Evolutionary conservation across 2,888 invertebrate species (phyloP), one percentile per base, ranked within the genome.

Genomic region (Neoitamus cyanurus): DNA sequence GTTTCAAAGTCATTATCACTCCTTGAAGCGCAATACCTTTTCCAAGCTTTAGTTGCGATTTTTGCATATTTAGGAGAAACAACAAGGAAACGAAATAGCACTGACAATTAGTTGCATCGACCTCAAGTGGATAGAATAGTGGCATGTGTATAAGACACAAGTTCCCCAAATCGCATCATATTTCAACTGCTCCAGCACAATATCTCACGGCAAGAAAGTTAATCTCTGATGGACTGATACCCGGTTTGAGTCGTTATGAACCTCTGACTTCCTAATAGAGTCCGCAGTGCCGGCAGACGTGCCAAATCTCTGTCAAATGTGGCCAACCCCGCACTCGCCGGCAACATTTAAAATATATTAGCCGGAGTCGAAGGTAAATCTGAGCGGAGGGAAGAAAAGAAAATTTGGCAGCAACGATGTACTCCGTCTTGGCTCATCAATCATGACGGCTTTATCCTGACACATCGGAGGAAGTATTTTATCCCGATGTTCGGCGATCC

Each of bases 401-500:
- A 80, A 25, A 4, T 69, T 82, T 82, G 69, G 37, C 30, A 25
- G 34, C 13, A 82, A 20, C 37, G 69, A 42, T 31, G n/a, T 36
- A 82, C 37, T 80, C 31, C 31, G 58, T 80, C 77, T 31, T 68
- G 82, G 11, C 42, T 84, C 85, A 85, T 85, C 84, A 85, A 85
- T 85, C 85, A 85, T 82, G 68, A 34, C 37, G 84, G 82, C 85
- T 84, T 84, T 72, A 84, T 78, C 68, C 37, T 85, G 85, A 85
- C 82, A 84, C 73, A 69, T 73, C 73, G 36, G 20, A 42, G 48
- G 28, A 37, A 69, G 34, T 42, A 84, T 69, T 75, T 58, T 73
- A 30, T 72, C 36, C 42, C 9, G 42, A 31, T 37, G 69, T 28
- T 58, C 68, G 37, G 72, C 68, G 70, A 68, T 34, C 70, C 30